Evolutionary conservation across 2,888 invertebrate genomes (phyloP), one percentile per base, ranked within the genome.

Genomic region (Conops quadrifasciatus): DNA sequence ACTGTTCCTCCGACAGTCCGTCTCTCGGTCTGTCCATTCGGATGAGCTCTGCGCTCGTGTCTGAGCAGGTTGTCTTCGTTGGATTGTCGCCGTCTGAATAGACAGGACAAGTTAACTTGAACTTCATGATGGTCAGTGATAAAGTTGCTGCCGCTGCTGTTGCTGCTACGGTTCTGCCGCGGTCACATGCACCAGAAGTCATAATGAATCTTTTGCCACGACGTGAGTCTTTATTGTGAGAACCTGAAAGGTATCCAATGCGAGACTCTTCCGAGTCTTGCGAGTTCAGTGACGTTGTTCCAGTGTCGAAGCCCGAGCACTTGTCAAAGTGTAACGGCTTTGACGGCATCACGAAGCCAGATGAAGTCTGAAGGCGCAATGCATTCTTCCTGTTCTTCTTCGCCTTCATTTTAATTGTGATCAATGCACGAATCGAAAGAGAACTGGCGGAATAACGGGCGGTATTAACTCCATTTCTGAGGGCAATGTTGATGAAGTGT

Each of bases 161-260:
- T n/a, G n/a, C n/a, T n/a, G n/a, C n/a, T n/a, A n/a, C n/a, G n/a
- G n/a, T n/a, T n/a, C n/a, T n/a, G n/a, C n/a, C n/a, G n/a, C n/a
- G n/a, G n/a, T n/a, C 45, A 58, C 45, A 45, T 45, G 59, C 26
- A 43, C 45, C 13, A 21, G 47, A 47, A 47, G 49, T 67, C 49
- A 66, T 66, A 66, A 66, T 36, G 66, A n/a, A n/a, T n/a, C n/a
- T n/a, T n/a, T n/a, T n/a, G n/a, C n/a, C n/a, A 53, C 53, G 66
- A 56, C 64, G 19, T 64, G 49, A 21, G 43, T 53, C 66, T 66
- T 66, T 53, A 66, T 66, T 66, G 66, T 66, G 66, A 43, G 66
- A 66, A 66, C 66, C 15, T 2, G 30, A 24, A 49, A 15, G 15
- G 49, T 26, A 63, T 45, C 21, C 19, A 11, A 45, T 47, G 47